Evolutionary conservation across 2,888 invertebrate species (phyloP).

Genomic region (Candidula unifasciata): DNA sequence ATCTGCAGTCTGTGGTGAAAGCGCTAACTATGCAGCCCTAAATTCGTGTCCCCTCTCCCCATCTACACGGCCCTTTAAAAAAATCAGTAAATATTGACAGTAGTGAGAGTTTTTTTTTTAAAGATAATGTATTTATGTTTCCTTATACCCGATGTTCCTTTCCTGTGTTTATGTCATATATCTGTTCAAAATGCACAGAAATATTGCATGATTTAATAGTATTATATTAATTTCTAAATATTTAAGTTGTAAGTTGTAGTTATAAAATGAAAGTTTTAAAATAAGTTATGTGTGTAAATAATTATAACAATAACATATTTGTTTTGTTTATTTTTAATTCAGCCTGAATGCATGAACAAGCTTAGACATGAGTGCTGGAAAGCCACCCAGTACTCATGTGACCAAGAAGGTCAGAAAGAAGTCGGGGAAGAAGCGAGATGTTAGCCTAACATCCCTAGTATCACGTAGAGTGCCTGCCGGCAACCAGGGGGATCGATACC

Average conservation of each 20-base stretch:
- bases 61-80: too few species aligned
- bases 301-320: background rate
- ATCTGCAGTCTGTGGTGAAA: too few species aligned
- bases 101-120: too few species aligned
- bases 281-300: background rate
- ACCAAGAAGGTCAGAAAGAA: slow-evolving; percentile 46
- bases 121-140: too few species aligned
- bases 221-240: background rate
- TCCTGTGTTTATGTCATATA: too few species aligned
- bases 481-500: slow-evolving; percentile 51
- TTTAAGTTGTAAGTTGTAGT: background rate
- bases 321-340: background rate
- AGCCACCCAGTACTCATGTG: slow-evolving; percentile 46
- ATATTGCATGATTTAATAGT: background rate
- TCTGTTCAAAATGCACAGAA: too few species aligned
- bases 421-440: slow-evolving; percentile 44
- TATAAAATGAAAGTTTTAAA: background rate
- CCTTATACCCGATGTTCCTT: too few species aligned
- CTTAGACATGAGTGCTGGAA: slow-evolving; percentile 46
- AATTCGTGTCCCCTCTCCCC: too few species aligned
- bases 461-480: slow-evolving; percentile 4
- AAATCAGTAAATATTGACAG: too few species aligned
- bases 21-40: too few species aligned
- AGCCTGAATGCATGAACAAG: background rate
- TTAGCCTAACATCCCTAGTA: slow-evolving; percentile 13